Conservation (phyloP, 2,113 vertebrate species). For the Psittacula cyanocephala region DNA sequence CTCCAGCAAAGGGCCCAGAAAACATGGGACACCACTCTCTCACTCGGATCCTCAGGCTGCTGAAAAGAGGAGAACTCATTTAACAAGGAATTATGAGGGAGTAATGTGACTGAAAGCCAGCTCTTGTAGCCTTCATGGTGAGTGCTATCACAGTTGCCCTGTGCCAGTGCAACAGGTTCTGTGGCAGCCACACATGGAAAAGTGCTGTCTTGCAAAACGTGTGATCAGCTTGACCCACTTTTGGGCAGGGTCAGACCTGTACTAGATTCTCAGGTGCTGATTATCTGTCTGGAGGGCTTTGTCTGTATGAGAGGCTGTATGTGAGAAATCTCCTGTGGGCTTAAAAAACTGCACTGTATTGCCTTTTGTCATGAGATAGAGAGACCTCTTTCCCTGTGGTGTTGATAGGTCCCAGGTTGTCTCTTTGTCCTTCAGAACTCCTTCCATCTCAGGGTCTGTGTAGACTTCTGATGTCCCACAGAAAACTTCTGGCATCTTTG, state of each 20-base stretch:
- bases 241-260: not conserved
- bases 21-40: not conserved
- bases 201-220: not conserved
- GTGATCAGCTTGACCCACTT: constrained; percentile 52
- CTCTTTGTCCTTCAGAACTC: not conserved
- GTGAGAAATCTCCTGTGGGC: constrained; percentile 5
- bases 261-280: not conserved
- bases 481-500: not conserved
- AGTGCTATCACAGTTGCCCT: not conserved
- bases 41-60: not conserved
- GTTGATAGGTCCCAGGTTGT: not conserved
- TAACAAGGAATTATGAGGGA: not conserved
- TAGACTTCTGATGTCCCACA: not conserved
- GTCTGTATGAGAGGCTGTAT: not conserved
- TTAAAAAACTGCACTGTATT: not conserved
- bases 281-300: constrained; percentile 43
- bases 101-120: not conserved
- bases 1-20: not conserved
- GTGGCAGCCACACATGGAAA: not conserved
- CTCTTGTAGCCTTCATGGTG: accelerated
- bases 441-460: not conserved
- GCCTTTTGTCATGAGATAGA: not conserved
- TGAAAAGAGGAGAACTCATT: not conserved
- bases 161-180: not conserved
- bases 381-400: not conserved